Evolutionary conservation across 2,888 invertebrate genomes (phyloP), one percentile per base, ranked within the genome.

Genomic region (Oscheius sp.): DNA sequence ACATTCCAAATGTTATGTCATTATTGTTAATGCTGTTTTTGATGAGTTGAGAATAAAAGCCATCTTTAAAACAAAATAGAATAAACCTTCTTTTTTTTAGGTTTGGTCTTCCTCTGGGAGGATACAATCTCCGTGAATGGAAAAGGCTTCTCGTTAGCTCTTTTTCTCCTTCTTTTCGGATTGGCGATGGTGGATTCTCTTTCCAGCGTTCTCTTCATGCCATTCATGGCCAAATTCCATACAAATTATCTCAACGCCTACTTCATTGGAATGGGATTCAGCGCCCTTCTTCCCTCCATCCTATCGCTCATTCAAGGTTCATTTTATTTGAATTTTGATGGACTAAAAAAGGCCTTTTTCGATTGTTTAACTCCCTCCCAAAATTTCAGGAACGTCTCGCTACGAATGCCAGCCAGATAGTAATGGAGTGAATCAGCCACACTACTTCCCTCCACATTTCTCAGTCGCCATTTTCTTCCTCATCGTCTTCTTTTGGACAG

Each of bases 201-300:
- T 20, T 93, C 93, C 78, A 93, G 93, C 0, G 92, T 94, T 69
- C 89, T 93, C 12, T 94, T 93, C 86, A 91, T 94, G 88, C 94
- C 94, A 4, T 93, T 92, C 87, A 91, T 94, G 90, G 82, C 83
- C 6, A 74, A 74, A 25, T 81, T 87, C 78, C 93, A 92, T 86
- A 86, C 87, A 31, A 91, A 91, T 69, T 94, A 93, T 86, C 89
- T 94, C 78, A 91, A 92, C 1, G 92, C 93, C 0, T 93, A 92
- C 87, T 91, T 93, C 73, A 91, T 92, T 69, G 93, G 93, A n/a
- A 93, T 93, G 88, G 92, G 92, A 0, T 88, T 93, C 34, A 92
- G 92, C 83, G 93, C 93, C 0, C 90, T 94, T 79, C 80, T 93
- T 70, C 93, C 94, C 1, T 92, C 93, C 84, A 87, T 92, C 15